Evolutionary conservation across 1,140 invertebrate species (phyloP).

Genomic region (Eciton burchellii): DNA sequence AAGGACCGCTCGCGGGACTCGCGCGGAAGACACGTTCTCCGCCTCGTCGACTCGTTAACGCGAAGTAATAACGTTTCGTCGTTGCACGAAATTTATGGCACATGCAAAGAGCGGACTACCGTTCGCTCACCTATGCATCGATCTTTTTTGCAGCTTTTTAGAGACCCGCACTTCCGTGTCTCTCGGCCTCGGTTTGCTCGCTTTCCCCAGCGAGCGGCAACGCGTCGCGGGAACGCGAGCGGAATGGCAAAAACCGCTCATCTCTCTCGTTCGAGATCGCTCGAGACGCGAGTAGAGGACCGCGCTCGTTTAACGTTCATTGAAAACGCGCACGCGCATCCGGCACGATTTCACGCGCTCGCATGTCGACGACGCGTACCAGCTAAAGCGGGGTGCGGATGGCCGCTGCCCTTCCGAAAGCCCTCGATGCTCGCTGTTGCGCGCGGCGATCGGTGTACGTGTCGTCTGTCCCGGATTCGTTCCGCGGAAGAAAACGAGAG

Average conservation of each 20-base stretch:
- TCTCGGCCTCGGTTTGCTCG: not conserved
- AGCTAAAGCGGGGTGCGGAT: not conserved
- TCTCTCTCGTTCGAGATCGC: too few relatives aligned
- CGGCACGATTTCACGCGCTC: constrained; percentile 22
- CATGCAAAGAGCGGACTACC: not conserved
- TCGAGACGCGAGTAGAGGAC: too few relatives aligned
- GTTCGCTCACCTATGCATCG: not conserved
- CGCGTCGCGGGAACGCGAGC: too few relatives aligned
- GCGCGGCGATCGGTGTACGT: not conserved
- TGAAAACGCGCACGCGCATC: constrained; percentile 1
- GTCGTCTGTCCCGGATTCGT: constrained; percentile 13
- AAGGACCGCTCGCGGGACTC: not conserved
- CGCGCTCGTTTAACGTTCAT: too few relatives aligned
- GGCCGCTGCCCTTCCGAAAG: not conserved
- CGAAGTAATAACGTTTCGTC: constrained; percentile 9
- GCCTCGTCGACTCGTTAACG: constrained; percentile 9
- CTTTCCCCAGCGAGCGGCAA: not conserved
- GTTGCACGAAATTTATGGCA: constrained; percentile 7
- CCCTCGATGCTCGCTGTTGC: constrained; percentile 1
- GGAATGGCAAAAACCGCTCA: too few relatives aligned
- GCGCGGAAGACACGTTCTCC: constrained; percentile 10
- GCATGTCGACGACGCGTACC: constrained; percentile 10
- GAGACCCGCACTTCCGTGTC: not conserved
- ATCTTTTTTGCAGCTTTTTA: not conserved
- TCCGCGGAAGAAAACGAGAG: not conserved